Evolutionary conservation across 1,140 invertebrate species (phyloP).

Genomic region (Hycleus cichorii): DNA sequence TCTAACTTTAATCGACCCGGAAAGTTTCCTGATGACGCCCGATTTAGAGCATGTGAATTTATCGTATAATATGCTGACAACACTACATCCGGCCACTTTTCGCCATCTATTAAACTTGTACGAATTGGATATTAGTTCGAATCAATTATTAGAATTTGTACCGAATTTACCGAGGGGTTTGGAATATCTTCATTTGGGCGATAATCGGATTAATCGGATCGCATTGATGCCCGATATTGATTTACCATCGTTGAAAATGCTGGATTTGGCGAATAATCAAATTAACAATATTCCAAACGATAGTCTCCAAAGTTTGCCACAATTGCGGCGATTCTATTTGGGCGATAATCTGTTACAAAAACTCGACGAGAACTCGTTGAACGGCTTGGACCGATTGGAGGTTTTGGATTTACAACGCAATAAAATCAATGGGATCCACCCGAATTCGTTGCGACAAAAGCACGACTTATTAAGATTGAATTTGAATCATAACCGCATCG

Average conservation of each 20-base stretch:
- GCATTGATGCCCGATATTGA: slow-evolving; percentile 57
- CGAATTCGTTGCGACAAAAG: slow-evolving; percentile 58
- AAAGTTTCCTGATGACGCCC: slow-evolving; percentile 62
- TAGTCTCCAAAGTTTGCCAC: slow-evolving; percentile 58
- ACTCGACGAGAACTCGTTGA: slow-evolving; percentile 61
- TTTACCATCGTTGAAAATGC: slow-evolving; percentile 58
- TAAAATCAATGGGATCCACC: slow-evolving; percentile 57
- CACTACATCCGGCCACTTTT: slow-evolving; percentile 65
- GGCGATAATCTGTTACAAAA: slow-evolving; percentile 68
- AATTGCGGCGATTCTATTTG: slow-evolving; percentile 64
- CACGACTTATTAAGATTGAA: slow-evolving; percentile 58
- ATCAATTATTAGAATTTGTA: slow-evolving; percentile 62
- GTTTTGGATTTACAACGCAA: slow-evolving; percentile 71
- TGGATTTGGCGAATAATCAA: slow-evolving; percentile 71
- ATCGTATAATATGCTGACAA: slow-evolving; percentile 61
- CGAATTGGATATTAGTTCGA: slow-evolving; percentile 71
- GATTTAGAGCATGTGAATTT: slow-evolving; percentile 71
- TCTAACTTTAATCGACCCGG: slow-evolving; percentile 60
- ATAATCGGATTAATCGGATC: slow-evolving; percentile 63
- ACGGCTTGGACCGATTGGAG: slow-evolving; percentile 63
- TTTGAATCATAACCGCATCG: slow-evolving; percentile 68
- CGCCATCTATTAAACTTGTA: slow-evolving; percentile 63
- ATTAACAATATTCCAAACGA: slow-evolving; percentile 61
- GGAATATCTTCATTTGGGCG: slow-evolving; percentile 66
- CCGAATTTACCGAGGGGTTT: slow-evolving; percentile 66